These are phyloP conservation scores for Temnothorax rugatulus DNA, from an alignment of 2,888 invertebrate genomes.

Conservation along the genomic window DNA sequence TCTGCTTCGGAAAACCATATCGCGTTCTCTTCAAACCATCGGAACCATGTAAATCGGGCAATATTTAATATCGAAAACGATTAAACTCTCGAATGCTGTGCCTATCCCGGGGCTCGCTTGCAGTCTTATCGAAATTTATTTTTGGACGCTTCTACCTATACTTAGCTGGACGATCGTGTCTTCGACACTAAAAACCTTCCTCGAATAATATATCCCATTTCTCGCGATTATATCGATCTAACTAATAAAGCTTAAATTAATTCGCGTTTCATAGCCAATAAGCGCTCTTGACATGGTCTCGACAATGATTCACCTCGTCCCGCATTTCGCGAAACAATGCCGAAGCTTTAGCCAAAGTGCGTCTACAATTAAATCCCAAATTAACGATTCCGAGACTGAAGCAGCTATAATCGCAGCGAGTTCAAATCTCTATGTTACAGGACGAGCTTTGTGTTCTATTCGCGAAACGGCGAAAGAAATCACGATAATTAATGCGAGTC, in stretches of 20 bases:
- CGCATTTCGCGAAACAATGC: conserved; percentile 22
- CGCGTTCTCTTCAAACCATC: conserved; percentile 26
- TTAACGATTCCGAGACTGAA: conserved; percentile 19
- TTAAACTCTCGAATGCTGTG: conserved; percentile 83
- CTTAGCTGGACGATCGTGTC: conserved; percentile 85
- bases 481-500: no score
- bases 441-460: neutral
- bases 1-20: neutral
- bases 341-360: conserved; percentile 41
- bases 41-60: conserved; percentile 37
- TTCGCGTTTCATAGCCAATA: conserved; percentile 70
- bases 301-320: conserved; percentile 36
- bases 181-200: conserved; percentile 75
- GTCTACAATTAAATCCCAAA: conserved; percentile 30
- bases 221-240: conserved; percentile 74
- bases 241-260: conserved; percentile 80
- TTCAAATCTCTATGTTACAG: conserved; percentile 4
- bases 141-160: conserved; percentile 83
- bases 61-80: conserved; percentile 74
- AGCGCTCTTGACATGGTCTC: conserved; percentile 58
- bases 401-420: conserved; percentile 31
- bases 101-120: conserved; percentile 81
- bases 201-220: conserved; percentile 59
- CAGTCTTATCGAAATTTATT: conserved; percentile 84
- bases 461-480: neutral